Conservation (phyloP, 2,888 invertebrate species). For the Nebria brevicollis region DNA sequence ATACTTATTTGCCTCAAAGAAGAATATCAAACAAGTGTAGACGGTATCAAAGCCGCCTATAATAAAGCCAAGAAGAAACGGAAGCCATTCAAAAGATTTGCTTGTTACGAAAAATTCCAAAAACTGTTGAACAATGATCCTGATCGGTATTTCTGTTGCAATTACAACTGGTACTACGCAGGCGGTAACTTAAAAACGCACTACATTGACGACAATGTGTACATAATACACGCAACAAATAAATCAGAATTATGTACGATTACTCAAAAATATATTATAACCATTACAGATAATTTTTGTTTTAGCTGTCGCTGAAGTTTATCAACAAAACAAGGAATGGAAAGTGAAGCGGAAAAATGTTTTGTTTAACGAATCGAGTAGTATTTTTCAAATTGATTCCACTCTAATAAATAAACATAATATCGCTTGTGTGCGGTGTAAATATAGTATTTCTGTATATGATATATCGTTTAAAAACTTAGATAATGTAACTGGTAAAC, state of each 20-base stretch:
- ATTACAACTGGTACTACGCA: constrained; percentile 65
- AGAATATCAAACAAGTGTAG: not conserved
- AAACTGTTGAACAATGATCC: constrained; percentile 62
- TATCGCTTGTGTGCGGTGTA: constrained; percentile 62
- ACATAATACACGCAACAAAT: constrained; percentile 58
- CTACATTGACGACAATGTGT: constrained; percentile 60
- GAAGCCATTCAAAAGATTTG: not conserved
- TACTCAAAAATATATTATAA: not conserved
- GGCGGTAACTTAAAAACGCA: constrained; percentile 61
- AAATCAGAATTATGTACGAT: constrained; percentile 26
- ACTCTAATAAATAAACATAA: not conserved
- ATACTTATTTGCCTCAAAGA: constrained; percentile 15
- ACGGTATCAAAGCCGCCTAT: not conserved
- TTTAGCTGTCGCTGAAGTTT: constrained; percentile 19
- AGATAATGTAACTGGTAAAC: constrained; percentile 55
- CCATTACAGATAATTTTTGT: not conserved
- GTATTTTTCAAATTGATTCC: constrained; percentile 33
- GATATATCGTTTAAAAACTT: constrained; percentile 54
- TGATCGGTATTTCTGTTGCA: constrained; percentile 60
- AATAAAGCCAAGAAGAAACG: not conserved
- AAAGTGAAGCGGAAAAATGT: not conserved
- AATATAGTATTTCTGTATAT: constrained; percentile 60
- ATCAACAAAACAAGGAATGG: constrained; percentile 11
- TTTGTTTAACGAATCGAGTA: constrained; percentile 2
- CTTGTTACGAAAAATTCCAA: constrained; percentile 23